Evolutionary conservation across 92 coral and sea anemone species (phyloP), one percentile per base, ranked within the genome.

Genomic region (Bergia sp.): DNA sequence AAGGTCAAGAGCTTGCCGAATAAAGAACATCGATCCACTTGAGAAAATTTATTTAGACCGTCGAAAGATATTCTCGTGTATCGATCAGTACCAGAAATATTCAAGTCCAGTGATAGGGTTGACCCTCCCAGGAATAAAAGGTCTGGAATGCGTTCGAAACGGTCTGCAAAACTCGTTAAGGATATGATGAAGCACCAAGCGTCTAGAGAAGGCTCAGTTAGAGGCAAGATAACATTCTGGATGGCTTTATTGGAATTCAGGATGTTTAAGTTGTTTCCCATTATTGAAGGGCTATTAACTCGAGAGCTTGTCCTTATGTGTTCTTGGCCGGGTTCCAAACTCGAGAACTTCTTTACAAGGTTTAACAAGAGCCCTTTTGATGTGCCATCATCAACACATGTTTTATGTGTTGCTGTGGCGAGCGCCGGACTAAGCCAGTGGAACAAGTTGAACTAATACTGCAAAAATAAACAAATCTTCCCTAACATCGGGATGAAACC

Each of bases 121-220:
- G 80, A 5, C 87, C 79, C 79, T 84, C 79, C 87, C 45, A 71
- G 38, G 18, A n/a, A 18, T 47, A 47, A 84, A 71, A 71, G 87
- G 42, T 84, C 79, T 71, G 87, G 87, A 84, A 84, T 84, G 87
- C 47, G 78, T 39, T 11, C 12, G 41, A 45, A 37, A 71, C 23
- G 65, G 87, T 84, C 87, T 84, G 87, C 16, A 71, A 84, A 84
- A 84, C 65, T 73, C 87, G 77, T 84, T 84, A 84, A 41, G 58
- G 69, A 66, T 20, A 64, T 82, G 86, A 82, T 82, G 86, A 82
- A 64, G 55, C 23, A 16, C 53, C 86, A 20, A 65, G 44, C 87
- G 87, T 83, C 87, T 69, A 13, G 72, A 36, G 29, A 11, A 0
- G 73, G 85, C 85, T 61, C 72, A 45, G 87, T 45, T 71, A 23